These are phyloP conservation scores for Ceramica pisi DNA, from an alignment of 2,888 invertebrate species.

Conservation along the genomic window DNA sequence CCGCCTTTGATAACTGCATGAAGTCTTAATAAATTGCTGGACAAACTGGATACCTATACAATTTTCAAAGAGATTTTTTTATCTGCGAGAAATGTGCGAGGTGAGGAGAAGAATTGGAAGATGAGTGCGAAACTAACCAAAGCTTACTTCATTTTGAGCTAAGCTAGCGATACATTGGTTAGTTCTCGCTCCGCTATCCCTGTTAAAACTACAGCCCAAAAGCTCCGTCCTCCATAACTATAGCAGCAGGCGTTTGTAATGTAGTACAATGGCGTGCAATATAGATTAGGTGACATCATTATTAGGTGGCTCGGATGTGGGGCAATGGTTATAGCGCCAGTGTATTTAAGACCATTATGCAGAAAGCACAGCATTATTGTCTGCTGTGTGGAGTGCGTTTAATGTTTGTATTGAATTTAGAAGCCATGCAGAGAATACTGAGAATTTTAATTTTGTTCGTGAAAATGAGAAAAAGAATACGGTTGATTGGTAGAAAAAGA, in stretches of 20 bases:
- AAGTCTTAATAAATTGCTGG: too few relatives aligned
- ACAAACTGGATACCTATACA: too few relatives aligned
- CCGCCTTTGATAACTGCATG: too few relatives aligned
- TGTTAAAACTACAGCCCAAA: neutral
- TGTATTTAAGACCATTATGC: constrained; percentile 52
- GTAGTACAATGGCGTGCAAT: constrained; percentile 51
- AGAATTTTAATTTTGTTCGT: constrained; percentile 7
- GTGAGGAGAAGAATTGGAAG: too few relatives aligned
- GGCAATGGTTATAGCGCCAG: constrained; percentile 54
- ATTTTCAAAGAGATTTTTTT: too few relatives aligned
- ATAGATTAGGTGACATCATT: constrained; percentile 70
- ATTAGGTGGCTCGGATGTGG: constrained; percentile 53
- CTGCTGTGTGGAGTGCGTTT: constrained; percentile 46
- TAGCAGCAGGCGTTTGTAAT: constrained; percentile 45
- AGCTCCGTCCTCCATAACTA: constrained; percentile 19
- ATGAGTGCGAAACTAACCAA: neutral
- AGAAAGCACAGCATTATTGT: constrained; percentile 50
- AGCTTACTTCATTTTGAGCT: neutral
- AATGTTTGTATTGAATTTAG: constrained; percentile 37
- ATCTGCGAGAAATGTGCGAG: too few relatives aligned
- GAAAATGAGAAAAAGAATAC: neutral
- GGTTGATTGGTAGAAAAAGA: neutral
- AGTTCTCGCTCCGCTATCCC: neutral
- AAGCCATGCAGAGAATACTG: constrained; percentile 3
- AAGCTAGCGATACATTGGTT: neutral